These are phyloP conservation scores for Lumbricus terrestris DNA, from an alignment of 2,888 invertebrate genomes.

Conservation along the genomic window DNA sequence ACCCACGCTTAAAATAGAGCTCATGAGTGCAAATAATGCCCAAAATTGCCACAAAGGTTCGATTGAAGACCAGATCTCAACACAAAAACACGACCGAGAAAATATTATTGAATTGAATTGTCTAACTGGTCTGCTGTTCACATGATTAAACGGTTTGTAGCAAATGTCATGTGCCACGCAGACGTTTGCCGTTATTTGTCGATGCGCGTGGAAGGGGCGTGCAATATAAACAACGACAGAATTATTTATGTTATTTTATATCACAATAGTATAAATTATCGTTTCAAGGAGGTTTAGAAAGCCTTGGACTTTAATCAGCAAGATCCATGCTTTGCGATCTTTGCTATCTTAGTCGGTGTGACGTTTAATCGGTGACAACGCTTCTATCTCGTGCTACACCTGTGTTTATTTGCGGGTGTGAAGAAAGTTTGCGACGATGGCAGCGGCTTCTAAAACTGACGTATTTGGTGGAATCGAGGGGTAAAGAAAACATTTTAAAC, in stretches of 20 bases:
- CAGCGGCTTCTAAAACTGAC: not conserved
- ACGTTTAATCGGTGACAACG: not conserved
- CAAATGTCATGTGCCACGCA: not conserved
- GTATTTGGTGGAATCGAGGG: constrained; percentile 22
- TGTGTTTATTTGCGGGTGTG: not conserved
- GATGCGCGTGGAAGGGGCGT: not conserved
- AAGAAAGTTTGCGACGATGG: not conserved
- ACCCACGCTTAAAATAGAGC: too few relatives aligned
- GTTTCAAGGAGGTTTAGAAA: not conserved
- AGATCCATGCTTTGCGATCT: not conserved
- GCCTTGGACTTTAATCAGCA: not conserved
- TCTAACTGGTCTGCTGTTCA: not conserved
- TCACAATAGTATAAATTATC: not conserved
- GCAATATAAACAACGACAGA: not conserved
- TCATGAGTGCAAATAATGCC: too few relatives aligned
- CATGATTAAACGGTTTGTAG: not conserved
- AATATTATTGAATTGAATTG: too few relatives aligned
- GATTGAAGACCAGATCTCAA: too few relatives aligned
- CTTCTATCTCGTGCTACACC: not conserved
- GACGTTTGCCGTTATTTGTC: not conserved
- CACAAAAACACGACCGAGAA: too few relatives aligned
- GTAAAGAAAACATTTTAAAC: not conserved
- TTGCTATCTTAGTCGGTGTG: not conserved
- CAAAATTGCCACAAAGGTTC: too few relatives aligned
- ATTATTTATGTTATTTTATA: not conserved